Evolutionary conservation across 2,888 invertebrate species (phyloP), one percentile per base, ranked within the genome.

Genomic region (Acronicta aceris): DNA sequence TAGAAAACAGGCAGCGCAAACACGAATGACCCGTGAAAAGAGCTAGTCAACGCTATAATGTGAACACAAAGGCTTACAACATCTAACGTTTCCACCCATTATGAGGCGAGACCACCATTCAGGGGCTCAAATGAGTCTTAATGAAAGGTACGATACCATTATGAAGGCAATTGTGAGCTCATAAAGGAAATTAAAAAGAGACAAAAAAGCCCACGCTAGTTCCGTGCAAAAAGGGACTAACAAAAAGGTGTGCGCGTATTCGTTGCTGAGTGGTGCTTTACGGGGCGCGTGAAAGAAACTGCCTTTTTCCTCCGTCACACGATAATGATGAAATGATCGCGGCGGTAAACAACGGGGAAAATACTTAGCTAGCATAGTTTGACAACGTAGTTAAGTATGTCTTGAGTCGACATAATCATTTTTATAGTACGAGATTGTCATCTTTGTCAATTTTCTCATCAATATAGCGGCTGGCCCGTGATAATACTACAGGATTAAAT

Each of bases 131-230:
- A 92, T 89, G 90, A 89, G 88, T 86, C 88, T 89, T 92, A 92
- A 92, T 92, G 88, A 91, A 91, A 92, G 90, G 91, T 88, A 88
- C 89, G 89, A 91, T 91, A 90, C 89, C 87, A 88, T 92, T 91
- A 92, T 89, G 89, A 88, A 88, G 91, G 91, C 86, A 91, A 92
- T 91, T 90, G 89, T 87, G 89, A 89, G 87, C 89, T 88, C 89
- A 87, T 92, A 90, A 90, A 92, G 89, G 89, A 91, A 91, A 91
- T 91, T 90, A 91, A 91, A 91, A 90, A 87, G 85, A 88, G 87
- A 91, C 88, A 89, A 89, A 88, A 87, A 88, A 78, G 68, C 66
- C 55, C 49, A 72, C 65, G 76, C 71, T 81, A 79, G 81, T 82
- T 82, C 74, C 69, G 60, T 69, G 75, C 71, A 81, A 81, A 83